phyloP scores from a whole-genome alignment of 2,797 vertebrate species.

The Coregonus suidteri region DNA sequence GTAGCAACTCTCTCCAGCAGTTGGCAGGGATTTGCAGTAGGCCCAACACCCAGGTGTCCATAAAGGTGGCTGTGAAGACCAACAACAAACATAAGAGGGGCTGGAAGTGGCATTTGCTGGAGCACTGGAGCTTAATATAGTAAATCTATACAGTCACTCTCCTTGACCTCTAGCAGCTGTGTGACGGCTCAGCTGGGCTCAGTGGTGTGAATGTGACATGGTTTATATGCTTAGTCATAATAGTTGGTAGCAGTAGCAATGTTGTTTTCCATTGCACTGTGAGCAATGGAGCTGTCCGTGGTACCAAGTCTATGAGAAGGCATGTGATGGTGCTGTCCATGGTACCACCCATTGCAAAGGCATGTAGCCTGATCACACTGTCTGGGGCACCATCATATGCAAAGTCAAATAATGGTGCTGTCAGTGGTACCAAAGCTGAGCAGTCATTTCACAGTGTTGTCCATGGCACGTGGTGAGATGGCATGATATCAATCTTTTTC shows the following conservation, averaged over 20 bases:
- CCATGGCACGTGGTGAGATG: too few species aligned
- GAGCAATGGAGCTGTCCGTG: conserved; percentile 33
- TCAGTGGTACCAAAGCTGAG: conserved; percentile 11
- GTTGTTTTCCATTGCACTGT: neutral
- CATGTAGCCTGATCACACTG: too few species aligned
- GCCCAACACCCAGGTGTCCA: conserved; percentile 53
- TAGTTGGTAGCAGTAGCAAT: neutral
- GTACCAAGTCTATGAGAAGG: conserved; percentile 20
- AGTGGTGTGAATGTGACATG: neutral
- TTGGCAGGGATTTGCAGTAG: conserved; percentile 56
- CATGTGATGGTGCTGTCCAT: neutral
- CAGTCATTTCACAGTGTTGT: too few species aligned
- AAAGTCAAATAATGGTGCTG: conserved; percentile 21
- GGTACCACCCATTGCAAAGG: neutral
- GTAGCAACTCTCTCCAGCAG: conserved; percentile 30
- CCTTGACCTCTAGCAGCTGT: neutral
- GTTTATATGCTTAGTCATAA: neutral
- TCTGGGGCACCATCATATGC: neutral
- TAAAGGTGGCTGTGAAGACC: conserved; percentile 40
- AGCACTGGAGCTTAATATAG: conserved; percentile 31
- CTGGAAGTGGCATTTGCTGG: conserved; percentile 32
- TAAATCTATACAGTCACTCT: conserved; percentile 29
- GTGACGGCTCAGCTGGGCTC: neutral
- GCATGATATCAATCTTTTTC: neutral
- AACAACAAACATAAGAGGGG: conserved; percentile 26